phyloP scores from a whole-genome alignment of 2,797 vertebrate genomes.

The Gallinago solitaria region DNA sequence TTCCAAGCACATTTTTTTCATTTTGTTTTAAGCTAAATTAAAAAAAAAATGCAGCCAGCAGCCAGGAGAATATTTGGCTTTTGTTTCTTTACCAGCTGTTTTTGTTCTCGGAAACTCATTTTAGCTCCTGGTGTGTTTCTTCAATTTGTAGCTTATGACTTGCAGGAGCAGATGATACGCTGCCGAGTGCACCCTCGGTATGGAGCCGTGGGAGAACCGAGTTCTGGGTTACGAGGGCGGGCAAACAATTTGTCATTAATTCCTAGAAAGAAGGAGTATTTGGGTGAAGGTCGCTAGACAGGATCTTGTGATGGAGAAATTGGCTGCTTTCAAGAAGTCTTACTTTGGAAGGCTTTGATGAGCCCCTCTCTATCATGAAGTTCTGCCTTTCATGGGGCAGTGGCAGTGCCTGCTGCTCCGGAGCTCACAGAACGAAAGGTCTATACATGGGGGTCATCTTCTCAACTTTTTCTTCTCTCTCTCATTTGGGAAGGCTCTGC shows the following conservation, averaged over 20 bases:
- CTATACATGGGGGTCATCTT: fast-evolving
- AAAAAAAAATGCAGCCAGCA: background rate
- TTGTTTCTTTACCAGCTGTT: slow-evolving; percentile 55
- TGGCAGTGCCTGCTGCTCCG: background rate
- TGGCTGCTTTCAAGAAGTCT: background rate
- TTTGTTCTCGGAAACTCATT: slow-evolving; percentile 49
- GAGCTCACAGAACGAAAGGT: background rate
- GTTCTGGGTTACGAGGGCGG: background rate
- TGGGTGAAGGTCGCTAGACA: background rate
- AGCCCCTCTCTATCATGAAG: background rate
- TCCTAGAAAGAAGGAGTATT: slow-evolving; percentile 31
- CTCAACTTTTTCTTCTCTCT: background rate
- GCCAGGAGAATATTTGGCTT: slow-evolving; percentile 56
- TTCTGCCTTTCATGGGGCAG: fast-evolving
- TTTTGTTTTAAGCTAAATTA: slow-evolving; percentile 25
- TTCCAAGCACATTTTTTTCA: slow-evolving; percentile 45
- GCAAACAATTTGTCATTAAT: background rate
- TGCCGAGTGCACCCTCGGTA: background rate
- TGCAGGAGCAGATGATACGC: background rate
- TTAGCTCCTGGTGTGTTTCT: slow-evolving; percentile 42
- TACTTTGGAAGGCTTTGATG: background rate
- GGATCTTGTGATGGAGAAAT: background rate
- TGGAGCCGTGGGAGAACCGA: background rate
- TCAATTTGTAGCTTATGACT: slow-evolving; percentile 13
- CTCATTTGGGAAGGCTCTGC: too few relatives aligned